phyloP scores from a whole-genome alignment of 2,797 vertebrate species.

The Diplodus puntazzo region DNA sequence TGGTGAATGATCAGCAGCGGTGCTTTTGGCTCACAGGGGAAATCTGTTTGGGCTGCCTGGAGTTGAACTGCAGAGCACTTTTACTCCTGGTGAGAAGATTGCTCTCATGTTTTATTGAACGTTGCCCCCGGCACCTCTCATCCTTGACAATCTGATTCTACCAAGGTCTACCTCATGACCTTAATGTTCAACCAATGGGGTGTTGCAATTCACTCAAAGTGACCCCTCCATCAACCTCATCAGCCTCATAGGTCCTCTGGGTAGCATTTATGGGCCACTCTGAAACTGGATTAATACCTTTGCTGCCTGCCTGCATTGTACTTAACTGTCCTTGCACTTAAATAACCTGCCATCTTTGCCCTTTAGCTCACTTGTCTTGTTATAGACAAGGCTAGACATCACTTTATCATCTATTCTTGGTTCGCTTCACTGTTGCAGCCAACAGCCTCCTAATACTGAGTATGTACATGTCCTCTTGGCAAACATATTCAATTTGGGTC shows the following conservation, averaged over 20 bases:
- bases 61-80: slow-evolving; percentile 73
- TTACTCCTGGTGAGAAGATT: slow-evolving; percentile 82
- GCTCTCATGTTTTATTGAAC: slow-evolving; percentile 86
- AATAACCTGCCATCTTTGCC: slow-evolving; percentile 68
- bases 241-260: slow-evolving; percentile 69
- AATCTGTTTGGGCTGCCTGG: slow-evolving; percentile 80
- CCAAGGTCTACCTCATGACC: slow-evolving; percentile 77
- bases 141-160: slow-evolving; percentile 82
- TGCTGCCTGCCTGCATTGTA: slow-evolving; percentile 51
- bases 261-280: slow-evolving; percentile 66
- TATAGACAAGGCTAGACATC: slow-evolving; percentile 52
- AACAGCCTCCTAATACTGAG: slow-evolving; percentile 51
- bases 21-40: slow-evolving; percentile 79
- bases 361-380: slow-evolving; percentile 66
- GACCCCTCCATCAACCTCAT: slow-evolving; percentile 77
- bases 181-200: slow-evolving; percentile 77
- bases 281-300: slow-evolving; percentile 75
- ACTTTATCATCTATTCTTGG: slow-evolving; percentile 64
- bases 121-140: slow-evolving; percentile 75
- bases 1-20: slow-evolving; percentile 73
- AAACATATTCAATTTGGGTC: slow-evolving; percentile 68
- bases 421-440: slow-evolving; percentile 43
- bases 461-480: slow-evolving; percentile 55
- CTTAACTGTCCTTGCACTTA: slow-evolving; percentile 71
- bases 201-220: slow-evolving; percentile 71